Base-by-base conservation (phyloP, 1,140 invertebrate species). In the Drosophila biarmipes region DNA sequence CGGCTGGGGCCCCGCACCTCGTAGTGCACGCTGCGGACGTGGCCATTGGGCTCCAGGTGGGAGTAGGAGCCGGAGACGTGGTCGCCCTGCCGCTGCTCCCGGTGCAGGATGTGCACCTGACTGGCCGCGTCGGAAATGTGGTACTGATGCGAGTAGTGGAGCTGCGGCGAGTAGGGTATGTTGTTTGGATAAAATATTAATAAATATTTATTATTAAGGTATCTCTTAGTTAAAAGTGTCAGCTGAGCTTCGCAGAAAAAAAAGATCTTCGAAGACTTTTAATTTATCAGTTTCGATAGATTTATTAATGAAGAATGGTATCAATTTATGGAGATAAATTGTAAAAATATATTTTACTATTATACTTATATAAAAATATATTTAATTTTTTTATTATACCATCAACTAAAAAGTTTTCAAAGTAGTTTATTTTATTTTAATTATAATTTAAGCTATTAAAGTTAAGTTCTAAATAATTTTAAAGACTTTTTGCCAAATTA, bases 11-110 rank as follows among this genome's bases (percentile, higher is more conserved):
- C 92, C 46, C 93, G 92, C 4, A 93, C 93, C 68, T 92, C 90
- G 67, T 93, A 93, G 58, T 92, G 86, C 5, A 94, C 93, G 27
- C 89, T 90, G 49, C 93, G 90, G 12, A 94, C 78, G 64, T 90
- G 84, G 4, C 93, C 93, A 51, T 89, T 92, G 10, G 93, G 91
- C 56, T 94, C 93, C 21, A 93, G 62, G 49, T 93, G 90, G 54
- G 92, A 92, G 80, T 94, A 94, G 12, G 82, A 82, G 0, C 93
- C 93, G 17, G 73, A 91, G 4, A 93, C 92, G 31, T 91, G 62
- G 49, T 92, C 78, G 0, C 92, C 92, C 7, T 86, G 61, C 38
- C 92, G 79, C 62, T 93, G 91, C 78, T 94, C 93, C 69, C 92
- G 92, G 49, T 93, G 92, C 54, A 93, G 90, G 40, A 91, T 93